phyloP scores from a whole-genome alignment of 2,113 vertebrate species.

The Channa maculata region DNA sequence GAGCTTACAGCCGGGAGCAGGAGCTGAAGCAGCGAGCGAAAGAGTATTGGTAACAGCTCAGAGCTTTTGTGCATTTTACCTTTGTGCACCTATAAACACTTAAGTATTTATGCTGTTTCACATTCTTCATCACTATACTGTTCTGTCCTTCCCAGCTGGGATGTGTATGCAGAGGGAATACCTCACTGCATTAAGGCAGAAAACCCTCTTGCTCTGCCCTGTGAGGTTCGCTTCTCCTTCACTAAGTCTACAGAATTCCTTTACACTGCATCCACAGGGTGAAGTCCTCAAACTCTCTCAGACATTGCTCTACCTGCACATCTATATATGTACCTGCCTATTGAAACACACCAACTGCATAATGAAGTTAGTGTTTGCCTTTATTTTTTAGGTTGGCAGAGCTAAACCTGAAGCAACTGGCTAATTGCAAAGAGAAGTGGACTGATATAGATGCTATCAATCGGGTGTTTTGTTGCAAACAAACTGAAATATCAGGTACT shows the following conservation, averaged over 20 bases:
- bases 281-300: neutral
- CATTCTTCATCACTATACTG: neutral
- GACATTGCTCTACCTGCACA: neutral
- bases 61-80: neutral
- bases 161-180: slow-evolving; percentile 53
- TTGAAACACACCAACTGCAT: too few species aligned
- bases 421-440: slow-evolving; percentile 37
- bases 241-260: slow-evolving; percentile 56
- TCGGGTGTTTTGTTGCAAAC: slow-evolving; percentile 62
- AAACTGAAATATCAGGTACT: slow-evolving; percentile 60
- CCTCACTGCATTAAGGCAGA: slow-evolving; percentile 49
- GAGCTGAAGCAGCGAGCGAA: slow-evolving; percentile 37
- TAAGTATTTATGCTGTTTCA: neutral
- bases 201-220: slow-evolving; percentile 18
- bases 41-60: slow-evolving; percentile 43
- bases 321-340: neutral
- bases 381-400: slow-evolving; percentile 56
- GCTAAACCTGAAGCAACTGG: slow-evolving; percentile 59
- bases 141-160: slow-evolving; percentile 54
- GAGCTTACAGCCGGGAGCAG: slow-evolving; percentile 5
- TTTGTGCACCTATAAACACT: neutral
- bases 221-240: slow-evolving; percentile 69
- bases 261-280: slow-evolving; percentile 43
- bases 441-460: slow-evolving; percentile 33
- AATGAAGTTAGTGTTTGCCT: neutral